Evolutionary conservation across 2,113 vertebrate genomes (phyloP).

Genomic region (Rhizomys pruinosus): DNA sequence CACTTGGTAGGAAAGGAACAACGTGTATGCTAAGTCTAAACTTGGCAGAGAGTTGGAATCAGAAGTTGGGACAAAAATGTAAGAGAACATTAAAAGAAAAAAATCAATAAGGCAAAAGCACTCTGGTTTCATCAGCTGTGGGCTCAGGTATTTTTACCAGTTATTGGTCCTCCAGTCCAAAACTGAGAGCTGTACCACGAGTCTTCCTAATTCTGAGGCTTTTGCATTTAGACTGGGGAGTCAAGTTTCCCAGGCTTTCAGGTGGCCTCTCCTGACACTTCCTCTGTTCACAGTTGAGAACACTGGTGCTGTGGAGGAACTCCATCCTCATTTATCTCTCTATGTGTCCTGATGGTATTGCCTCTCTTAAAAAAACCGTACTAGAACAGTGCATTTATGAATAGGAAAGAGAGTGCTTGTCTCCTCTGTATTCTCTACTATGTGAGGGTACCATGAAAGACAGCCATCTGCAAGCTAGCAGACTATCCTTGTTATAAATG

Average conservation of each 20-base stretch:
- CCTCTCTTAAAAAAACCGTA: not conserved
- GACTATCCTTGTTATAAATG: too few species aligned
- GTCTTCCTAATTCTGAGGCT: not conserved
- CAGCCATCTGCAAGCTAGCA: not conserved
- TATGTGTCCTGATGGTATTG: rapidly evolving
- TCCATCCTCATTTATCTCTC: not conserved
- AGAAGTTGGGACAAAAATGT: not conserved
- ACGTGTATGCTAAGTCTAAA: not conserved
- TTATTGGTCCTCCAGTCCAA: not conserved
- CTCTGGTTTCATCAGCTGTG: not conserved
- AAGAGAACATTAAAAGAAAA: not conserved
- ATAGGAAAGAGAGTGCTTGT: not conserved
- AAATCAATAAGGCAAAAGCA: too few species aligned
- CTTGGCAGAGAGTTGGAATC: not conserved
- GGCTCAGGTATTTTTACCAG: not conserved
- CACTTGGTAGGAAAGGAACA: not conserved
- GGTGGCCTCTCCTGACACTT: not conserved
- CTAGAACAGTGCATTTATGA: not conserved
- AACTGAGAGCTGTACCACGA: not conserved
- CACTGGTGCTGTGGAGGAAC: not conserved
- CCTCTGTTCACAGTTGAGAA: not conserved
- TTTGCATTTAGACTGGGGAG: not conserved
- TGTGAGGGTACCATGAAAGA: not conserved
- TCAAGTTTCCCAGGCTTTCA: too few species aligned
- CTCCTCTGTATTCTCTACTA: not conserved